A percentile compares a stretch with the other conserved stretches of the same genome.
These are phyloP conservation scores for Akabosia matsudoensis DNA, from an alignment of 1,140 invertebrate species.

Conservation along the genomic window DNA sequence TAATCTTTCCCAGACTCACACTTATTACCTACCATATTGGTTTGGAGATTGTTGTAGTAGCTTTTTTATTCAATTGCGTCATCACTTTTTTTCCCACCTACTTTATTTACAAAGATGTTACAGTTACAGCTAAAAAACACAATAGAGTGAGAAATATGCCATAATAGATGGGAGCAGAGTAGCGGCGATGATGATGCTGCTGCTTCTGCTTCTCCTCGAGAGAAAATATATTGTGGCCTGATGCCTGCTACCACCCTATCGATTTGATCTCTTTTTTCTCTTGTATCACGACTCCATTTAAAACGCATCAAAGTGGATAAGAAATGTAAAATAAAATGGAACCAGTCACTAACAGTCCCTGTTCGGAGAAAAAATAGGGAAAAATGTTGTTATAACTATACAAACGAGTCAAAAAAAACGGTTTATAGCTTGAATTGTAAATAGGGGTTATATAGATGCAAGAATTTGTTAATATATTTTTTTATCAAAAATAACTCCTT, in stretches of 20 bases:
- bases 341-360: conserved; percentile 19
- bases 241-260: conserved; percentile 17
- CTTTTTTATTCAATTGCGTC: conserved; percentile 21
- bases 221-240: conserved; percentile 3
- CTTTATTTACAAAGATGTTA: neutral
- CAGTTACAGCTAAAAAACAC: neutral
- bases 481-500: too few relatives aligned
- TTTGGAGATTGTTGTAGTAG: neutral
- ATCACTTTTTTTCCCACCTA: neutral
- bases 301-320: conserved; percentile 28
- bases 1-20: neutral
- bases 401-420: neutral
- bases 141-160: too few relatives aligned
- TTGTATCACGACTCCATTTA: conserved; percentile 24
- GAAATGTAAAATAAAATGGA: conserved; percentile 28
- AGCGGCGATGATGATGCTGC: too few relatives aligned
- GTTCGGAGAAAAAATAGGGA: conserved; percentile 1
- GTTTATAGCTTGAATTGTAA: too few relatives aligned
- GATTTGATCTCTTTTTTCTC: conserved; percentile 28
- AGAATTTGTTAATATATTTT: too few relatives aligned
- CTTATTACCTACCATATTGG: conserved; percentile 8
- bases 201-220: neutral
- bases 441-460: neutral
- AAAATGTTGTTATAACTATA: too few relatives aligned
- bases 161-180: too few relatives aligned